A percentile compares a stretch with the other conserved stretches of the same genome.
phyloP scores from a whole-genome alignment of 2,113 vertebrate genomes.

The Prionailurus bengalensis region DNA sequence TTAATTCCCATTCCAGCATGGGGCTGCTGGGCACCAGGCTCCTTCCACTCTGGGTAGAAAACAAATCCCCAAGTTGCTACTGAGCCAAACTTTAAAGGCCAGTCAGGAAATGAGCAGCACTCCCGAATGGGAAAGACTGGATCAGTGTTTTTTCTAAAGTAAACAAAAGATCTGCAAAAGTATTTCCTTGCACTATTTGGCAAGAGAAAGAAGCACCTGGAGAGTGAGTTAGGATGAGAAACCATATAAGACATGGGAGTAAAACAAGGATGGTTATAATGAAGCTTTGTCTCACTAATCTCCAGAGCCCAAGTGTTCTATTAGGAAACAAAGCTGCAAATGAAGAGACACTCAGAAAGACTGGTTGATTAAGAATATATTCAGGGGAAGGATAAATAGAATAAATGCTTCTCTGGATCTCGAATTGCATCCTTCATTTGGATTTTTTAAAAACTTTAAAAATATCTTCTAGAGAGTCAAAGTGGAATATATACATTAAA shows the following conservation, averaged over 20 bases:
- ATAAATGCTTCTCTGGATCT: conserved; percentile 58
- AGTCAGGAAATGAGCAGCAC: conserved; percentile 77
- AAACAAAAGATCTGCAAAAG: conserved; percentile 80
- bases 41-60: conserved; percentile 60
- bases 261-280: conserved; percentile 65
- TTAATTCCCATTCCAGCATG: conserved; percentile 49
- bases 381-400: conserved; percentile 11
- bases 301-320: conserved; percentile 67
- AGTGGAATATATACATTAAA: conserved; percentile 64
- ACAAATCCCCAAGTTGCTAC: conserved; percentile 58
- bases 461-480: conserved; percentile 70
- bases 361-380: conserved; percentile 49
- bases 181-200: conserved; percentile 82
- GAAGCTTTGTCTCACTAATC: conserved; percentile 74
- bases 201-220: conserved; percentile 82
- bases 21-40: conserved; percentile 44
- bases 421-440: conserved; percentile 72
- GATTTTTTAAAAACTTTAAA: conserved; percentile 34
- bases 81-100: conserved; percentile 77
- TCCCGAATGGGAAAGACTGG: conserved; percentile 63
- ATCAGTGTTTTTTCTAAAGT: conserved; percentile 64
- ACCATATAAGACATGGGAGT: conserved; percentile 50
- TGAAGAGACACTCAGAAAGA: conserved; percentile 53
- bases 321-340: conserved; percentile 74
- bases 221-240: conserved; percentile 71